Conservation (phyloP, 2,888 invertebrate genomes). For the Lasioglossum leucozonium region DNA sequence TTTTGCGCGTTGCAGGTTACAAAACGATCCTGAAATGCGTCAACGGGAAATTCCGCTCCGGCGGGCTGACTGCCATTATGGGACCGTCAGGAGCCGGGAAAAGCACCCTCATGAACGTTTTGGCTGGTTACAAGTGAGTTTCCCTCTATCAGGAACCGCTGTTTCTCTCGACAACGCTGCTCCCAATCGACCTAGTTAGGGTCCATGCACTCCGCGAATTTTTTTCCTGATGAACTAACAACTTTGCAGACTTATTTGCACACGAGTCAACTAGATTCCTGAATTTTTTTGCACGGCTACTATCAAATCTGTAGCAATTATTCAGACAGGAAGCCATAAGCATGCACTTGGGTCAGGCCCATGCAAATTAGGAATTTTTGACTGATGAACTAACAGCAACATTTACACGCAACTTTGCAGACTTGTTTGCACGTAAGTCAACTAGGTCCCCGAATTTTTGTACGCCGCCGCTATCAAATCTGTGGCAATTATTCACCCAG, state of each 20-base stretch:
- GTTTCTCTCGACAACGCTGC: neutral
- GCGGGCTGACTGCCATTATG: slow-evolving; percentile 98
- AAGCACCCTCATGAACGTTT: slow-evolving; percentile 94
- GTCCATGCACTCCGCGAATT: neutral
- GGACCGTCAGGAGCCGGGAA: slow-evolving; percentile 95
- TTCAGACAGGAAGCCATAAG: neutral
- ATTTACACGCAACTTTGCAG: neutral
- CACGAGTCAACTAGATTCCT: neutral
- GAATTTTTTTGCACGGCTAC: neutral
- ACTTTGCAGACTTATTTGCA: neutral
- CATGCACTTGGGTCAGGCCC: accelerated
- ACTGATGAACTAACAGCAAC: neutral
- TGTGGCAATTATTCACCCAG: neutral
- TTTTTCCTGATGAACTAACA: neutral
- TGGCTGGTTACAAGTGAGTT: slow-evolving; percentile 94
- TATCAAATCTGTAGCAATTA: neutral
- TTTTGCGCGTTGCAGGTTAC: slow-evolving; percentile 85
- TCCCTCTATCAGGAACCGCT: neutral
- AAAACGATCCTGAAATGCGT: slow-evolving; percentile 95
- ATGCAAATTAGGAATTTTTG: neutral
- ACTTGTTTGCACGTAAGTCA: neutral
- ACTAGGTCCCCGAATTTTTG: neutral
- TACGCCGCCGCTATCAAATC: neutral
- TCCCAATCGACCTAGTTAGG: neutral
- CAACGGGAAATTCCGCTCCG: slow-evolving; percentile 94